Conservation (phyloP, 1,140 invertebrate genomes). For the Aphidius ervi region DNA sequence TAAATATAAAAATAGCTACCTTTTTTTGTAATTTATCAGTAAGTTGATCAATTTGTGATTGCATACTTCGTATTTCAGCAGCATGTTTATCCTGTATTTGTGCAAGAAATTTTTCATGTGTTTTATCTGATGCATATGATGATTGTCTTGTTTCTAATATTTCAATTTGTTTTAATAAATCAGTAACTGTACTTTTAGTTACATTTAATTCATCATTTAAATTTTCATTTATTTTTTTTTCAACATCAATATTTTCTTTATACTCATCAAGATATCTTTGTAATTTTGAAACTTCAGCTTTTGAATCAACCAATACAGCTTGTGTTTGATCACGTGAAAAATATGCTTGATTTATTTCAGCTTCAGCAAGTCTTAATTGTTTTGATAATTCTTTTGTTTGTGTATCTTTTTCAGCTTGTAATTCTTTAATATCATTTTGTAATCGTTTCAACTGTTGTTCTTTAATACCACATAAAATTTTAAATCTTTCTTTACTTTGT, state of each 20-base stretch:
- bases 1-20: slow-evolving; percentile 26
- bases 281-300: slow-evolving; percentile 40
- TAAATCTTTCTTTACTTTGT: slow-evolving; percentile 41
- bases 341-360: slow-evolving; percentile 35
- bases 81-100: slow-evolving; percentile 43
- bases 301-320: slow-evolving; percentile 40
- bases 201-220: slow-evolving; percentile 39
- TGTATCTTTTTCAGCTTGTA: slow-evolving; percentile 34
- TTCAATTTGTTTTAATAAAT: slow-evolving; percentile 42
- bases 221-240: slow-evolving; percentile 43
- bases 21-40: slow-evolving; percentile 38
- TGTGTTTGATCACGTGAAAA: slow-evolving; percentile 40
- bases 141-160: slow-evolving; percentile 40
- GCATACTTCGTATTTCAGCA: slow-evolving; percentile 44
- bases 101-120: slow-evolving; percentile 43
- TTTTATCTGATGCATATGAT: slow-evolving; percentile 38
- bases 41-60: slow-evolving; percentile 42
- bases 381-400: slow-evolving; percentile 33
- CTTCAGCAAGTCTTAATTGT: slow-evolving; percentile 36
- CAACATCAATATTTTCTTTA: slow-evolving; percentile 37
- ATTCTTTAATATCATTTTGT: slow-evolving; percentile 35
- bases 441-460: slow-evolving; percentile 38
- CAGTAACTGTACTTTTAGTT: slow-evolving; percentile 35
- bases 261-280: slow-evolving; percentile 36
- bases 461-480: slow-evolving; percentile 40